Base-by-base conservation (phyloP, 2,113 vertebrate genomes). In the Brachyhypopomus occidentalis region DNA sequence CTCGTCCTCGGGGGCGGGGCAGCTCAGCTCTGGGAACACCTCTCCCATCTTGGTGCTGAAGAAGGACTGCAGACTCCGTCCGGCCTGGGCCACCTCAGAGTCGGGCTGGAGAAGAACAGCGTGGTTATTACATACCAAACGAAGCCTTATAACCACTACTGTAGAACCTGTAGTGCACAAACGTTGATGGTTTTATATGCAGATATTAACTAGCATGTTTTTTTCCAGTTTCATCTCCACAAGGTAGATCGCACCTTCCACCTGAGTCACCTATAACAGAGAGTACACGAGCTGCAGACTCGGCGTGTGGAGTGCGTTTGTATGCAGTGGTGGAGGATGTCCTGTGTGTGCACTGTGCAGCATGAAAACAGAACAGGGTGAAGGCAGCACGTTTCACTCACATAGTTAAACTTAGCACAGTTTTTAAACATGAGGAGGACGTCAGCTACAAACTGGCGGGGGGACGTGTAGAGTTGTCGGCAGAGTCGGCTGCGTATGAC, bases 371-470 rank as follows among this genome's bases (percentile, higher is more conserved):
- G 38, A 30, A 22, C 60, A 23, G 23, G 27, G 36, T 52, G n/a
- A 76, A 41, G 22, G 60, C 45, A 36, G 74, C 16, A 77, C 11
- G 56, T 59, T 84, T 72, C 83, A 95, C 96, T 90, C 93, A 98
- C 98, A 52, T 99, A 99, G 89, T 99, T 99, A 90, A 99, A 99
- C 89, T 98, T 99, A 66, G 95, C 97, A 88, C 98, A 99, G 90
- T 99, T 99, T 91, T 91, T 94, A 85, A 99, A 98, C 97, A 99
- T 99, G 82, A 99, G 96, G 75, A 92, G 94, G 80, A 99, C 94
- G 2, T 99, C 98, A 52, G 94, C 90, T 45, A 98, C 97, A 88
- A 98, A 95, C 83, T 98, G 95, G 30, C 96, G 94, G 0, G 95
- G 89, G 20, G 94, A 93, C 85, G 84, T 93, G 56, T 99, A 99